Evolutionary conservation across 1,140 invertebrate genomes (phyloP), one percentile per base, ranked within the genome.

Genomic region (Lepidurus couesii): DNA sequence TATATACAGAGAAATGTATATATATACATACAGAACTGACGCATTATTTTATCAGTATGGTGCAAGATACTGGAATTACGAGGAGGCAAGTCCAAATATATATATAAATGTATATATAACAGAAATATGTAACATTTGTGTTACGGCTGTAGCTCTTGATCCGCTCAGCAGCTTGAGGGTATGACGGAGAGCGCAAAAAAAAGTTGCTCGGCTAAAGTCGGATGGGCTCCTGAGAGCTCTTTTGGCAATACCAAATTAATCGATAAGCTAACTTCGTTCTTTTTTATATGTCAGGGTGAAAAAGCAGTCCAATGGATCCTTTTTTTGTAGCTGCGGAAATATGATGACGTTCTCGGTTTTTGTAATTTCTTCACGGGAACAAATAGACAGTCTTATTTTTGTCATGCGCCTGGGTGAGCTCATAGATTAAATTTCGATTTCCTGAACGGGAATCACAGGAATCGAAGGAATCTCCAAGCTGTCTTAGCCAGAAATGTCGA

Each of bases 201-300:
- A 65, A 13, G 21, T 65, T 65, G 1, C 11, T 65, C 11, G 13
- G 47, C 47, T 65, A 16, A 65, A 65, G 26, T 65, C 47, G 16
- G 53, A 65, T 65, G 53, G 53, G 53, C 8, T 65, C 53, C 6
- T 65, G 53, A 21, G 53, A 7, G 53, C 53, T 21, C 53, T 65
- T 65, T 65, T 65, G 53, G 53, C 21, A 13, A 65, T 65, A 16
- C 21, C 16, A 21, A 21, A 65, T 65, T 65, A 65, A 65, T 65
- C 53, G 53, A 65, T 65, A 65, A 65, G 53, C 53, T 65, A 65
- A 21, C 34, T 65, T 65, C 16, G n/a, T 65, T 21, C 53, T 65
- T 65, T n/a, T 65, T 65, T 21, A 65, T 21, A 21, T 65, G 53
- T 65, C 53, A 13, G 34, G 34, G 3, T 34, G 53, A 9, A 65